These are phyloP conservation scores for Gavialis gangeticus DNA, from an alignment of 2,113 vertebrate genomes.

Conservation along the genomic window DNA sequence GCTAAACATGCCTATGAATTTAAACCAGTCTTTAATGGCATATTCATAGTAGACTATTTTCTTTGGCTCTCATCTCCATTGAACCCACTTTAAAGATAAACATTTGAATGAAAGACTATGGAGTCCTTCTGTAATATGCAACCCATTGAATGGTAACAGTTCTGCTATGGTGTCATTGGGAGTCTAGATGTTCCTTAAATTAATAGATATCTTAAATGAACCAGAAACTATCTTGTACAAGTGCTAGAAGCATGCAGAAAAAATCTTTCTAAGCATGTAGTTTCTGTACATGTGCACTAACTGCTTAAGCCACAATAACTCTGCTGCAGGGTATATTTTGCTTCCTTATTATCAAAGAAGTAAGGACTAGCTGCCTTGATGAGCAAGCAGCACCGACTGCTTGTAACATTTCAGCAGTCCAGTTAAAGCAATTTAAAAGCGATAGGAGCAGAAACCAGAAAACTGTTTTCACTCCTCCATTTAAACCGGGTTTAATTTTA, in stretches of 20 bases:
- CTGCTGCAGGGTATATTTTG: conserved; percentile 33
- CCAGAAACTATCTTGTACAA: not conserved
- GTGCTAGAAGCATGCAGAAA: not conserved
- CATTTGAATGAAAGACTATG: not conserved
- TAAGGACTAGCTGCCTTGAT: conserved; percentile 31
- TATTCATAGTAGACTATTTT: not conserved
- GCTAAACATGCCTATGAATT: not conserved
- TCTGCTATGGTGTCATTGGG: accelerated
- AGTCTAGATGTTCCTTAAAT: accelerated
- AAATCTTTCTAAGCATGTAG: not conserved
- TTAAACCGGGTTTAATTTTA: conserved; percentile 9
- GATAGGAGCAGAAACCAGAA: not conserved
- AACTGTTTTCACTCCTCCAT: not conserved
- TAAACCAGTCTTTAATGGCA: accelerated
- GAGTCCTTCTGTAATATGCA: accelerated
- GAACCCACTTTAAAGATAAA: not conserved
- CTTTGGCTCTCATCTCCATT: not conserved
- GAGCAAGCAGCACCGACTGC: not conserved
- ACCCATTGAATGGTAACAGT: not conserved
- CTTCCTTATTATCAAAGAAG: conserved; percentile 11
- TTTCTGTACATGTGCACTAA: not conserved
- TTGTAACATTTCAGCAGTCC: not conserved
- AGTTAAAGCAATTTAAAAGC: conserved; percentile 16
- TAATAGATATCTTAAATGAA: not conserved
- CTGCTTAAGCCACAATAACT: not conserved